These are phyloP conservation scores for Helleia helle DNA, from an alignment of 2,888 invertebrate species.

Conservation along the genomic window DNA sequence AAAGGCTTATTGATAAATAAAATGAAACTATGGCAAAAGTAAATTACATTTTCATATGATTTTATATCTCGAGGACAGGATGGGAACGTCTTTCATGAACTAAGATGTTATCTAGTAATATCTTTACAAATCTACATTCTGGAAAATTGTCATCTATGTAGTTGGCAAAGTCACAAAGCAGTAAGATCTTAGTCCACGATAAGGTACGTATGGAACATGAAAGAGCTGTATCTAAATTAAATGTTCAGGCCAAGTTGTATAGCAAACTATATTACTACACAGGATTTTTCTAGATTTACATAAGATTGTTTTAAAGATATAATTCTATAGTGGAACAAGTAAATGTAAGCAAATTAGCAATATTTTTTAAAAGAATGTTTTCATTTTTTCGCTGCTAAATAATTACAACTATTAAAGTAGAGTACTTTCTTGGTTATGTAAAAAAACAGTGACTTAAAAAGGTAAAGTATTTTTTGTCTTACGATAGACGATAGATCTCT, in stretches of 20 bases:
- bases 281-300: not conserved
- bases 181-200: conserved; percentile 30
- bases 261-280: conserved; percentile 45
- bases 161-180: conserved; percentile 27
- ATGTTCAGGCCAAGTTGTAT: conserved; percentile 41
- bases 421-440: too few species aligned
- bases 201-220: conserved; percentile 34
- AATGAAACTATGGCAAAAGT: too few species aligned
- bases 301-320: not conserved
- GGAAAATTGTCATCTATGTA: conserved; percentile 24
- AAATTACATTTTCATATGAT: not conserved
- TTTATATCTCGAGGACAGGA: not conserved
- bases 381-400: too few species aligned
- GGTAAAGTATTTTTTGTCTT: too few species aligned
- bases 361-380: too few species aligned
- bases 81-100: not conserved
- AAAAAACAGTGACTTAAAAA: too few species aligned
- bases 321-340: too few species aligned
- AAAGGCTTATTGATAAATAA: too few species aligned
- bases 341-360: too few species aligned
- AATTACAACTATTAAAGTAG: too few species aligned
- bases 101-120: conserved; percentile 10
- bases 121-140: conserved; percentile 18
- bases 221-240: conserved; percentile 38
- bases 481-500: too few species aligned